A percentile compares a stretch with the other conserved stretches of the same genome.
Evolutionary conservation across 2,888 invertebrate genomes (phyloP).

Genomic region (Ceramica pisi): DNA sequence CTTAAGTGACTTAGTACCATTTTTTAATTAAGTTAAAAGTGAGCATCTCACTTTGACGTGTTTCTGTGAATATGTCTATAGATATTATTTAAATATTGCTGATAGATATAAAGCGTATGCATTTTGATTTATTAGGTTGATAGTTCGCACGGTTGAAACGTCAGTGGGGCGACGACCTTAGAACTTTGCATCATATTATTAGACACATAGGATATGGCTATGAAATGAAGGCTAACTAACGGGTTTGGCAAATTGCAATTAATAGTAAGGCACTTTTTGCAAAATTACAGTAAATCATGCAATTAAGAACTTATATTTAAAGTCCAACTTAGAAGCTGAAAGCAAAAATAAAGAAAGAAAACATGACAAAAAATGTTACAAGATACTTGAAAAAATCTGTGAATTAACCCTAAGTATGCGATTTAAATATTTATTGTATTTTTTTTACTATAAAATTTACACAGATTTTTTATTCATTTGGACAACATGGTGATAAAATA

Average conservation of each 20-base stretch:
- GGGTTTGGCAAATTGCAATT: conserved; percentile 23
- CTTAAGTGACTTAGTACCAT: conserved; percentile 61
- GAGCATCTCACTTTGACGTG: conserved; percentile 60
- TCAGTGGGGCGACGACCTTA: conserved; percentile 44
- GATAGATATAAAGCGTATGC: conserved; percentile 38
- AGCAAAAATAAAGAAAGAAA: too few species aligned
- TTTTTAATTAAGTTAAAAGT: conserved; percentile 65
- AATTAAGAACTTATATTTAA: too few species aligned
- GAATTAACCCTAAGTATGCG: too few species aligned
- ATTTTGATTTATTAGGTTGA: conserved; percentile 64
- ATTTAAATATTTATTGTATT: too few species aligned
- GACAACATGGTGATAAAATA: not conserved
- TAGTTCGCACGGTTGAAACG: conserved; percentile 61
- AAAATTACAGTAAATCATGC: too few species aligned
- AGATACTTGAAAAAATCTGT: too few species aligned
- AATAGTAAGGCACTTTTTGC: not conserved
- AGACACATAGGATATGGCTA: conserved; percentile 13
- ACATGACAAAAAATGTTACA: too few species aligned
- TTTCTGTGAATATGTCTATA: conserved; percentile 46
- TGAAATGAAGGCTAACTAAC: conserved; percentile 14
- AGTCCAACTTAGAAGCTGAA: too few species aligned
- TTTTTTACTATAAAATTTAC: too few species aligned
- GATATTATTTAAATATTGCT: conserved; percentile 11
- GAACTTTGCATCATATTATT: conserved; percentile 21
- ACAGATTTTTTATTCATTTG: too few species aligned